Evolutionary conservation across 2,888 invertebrate species (phyloP).

Genomic region (Lasiommata megera): DNA sequence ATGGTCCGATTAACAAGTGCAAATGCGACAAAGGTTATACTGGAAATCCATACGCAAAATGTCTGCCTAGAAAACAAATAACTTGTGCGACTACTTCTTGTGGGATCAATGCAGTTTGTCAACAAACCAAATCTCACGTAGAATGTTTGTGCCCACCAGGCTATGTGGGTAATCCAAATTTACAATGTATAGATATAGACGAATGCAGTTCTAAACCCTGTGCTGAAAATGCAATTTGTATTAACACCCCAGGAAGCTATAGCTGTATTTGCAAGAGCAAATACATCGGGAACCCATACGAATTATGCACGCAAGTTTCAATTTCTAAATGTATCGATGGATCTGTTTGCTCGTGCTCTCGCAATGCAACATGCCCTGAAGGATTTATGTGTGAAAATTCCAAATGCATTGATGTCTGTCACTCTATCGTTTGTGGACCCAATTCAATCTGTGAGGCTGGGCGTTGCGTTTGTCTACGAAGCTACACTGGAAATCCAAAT

Average conservation of each 20-base stretch:
- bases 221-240: constrained; percentile 92
- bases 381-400: constrained; percentile 88
- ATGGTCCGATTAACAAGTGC: constrained; percentile 88
- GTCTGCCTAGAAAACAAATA: constrained; percentile 85
- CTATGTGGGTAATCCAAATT: constrained; percentile 92
- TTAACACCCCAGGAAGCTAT: constrained; percentile 93
- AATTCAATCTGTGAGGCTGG: constrained; percentile 91
- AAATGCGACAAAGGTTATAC: constrained; percentile 91
- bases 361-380: constrained; percentile 86
- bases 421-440: constrained; percentile 88
- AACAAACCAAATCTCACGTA: constrained; percentile 86
- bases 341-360: constrained; percentile 85
- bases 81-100: constrained; percentile 88
- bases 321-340: constrained; percentile 87
- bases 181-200: constrained; percentile 91
- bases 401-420: constrained; percentile 89
- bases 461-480: constrained; percentile 89
- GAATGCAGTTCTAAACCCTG: constrained; percentile 91
- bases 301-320: constrained; percentile 87
- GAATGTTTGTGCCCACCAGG: constrained; percentile 92
- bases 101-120: constrained; percentile 90
- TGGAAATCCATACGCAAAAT: constrained; percentile 94
- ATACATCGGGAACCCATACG: constrained; percentile 93
- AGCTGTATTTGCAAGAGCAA: constrained; percentile 94
- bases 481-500: constrained; percentile 88